Base-by-base conservation (phyloP, 2,888 invertebrate genomes). In the Panorpa germanica region DNA sequence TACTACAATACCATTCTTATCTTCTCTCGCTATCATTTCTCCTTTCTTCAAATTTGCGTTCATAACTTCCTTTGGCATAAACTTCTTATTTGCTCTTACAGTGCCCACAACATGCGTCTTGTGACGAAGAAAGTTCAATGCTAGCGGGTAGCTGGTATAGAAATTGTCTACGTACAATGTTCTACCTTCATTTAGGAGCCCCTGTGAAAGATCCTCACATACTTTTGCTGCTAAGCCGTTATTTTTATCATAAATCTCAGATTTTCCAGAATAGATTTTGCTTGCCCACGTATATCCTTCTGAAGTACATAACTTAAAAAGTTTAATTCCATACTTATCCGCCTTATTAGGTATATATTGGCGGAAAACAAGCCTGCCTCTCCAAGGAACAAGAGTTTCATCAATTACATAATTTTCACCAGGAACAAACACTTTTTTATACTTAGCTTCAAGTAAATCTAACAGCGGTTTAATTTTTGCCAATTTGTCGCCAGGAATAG, bases 1-100 rank as follows among this genome's bases (percentile, higher is more conserved):
- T 26, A 44, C 36, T 24, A 45, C 43, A 33, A 45, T 43, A 24
- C 45, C 45, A 37, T 45, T 40, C 36, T 41, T 32, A 37, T 45
- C 42, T 37, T 45, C 44, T 34, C 36, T 32, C 8, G 40, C 34
- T 34, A 43, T 29, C 27, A 45, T 42, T 34, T 44, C 36, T n/a
- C 40, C 39, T 29, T 21, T 37, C 40, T 38, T 38, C 21, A 40
- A 23, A 38, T 42, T 39, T 25, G 35, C 34, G 12, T 29, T 4
- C 18, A 40, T 25, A 32, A 43, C 35, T 36, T 40, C 38, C 37
- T 41, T 37, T 12, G 39, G 39, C 5, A 38, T 31, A 29, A 38
- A 22, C 34, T 40, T 40, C 26, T 40, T 43, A 27, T 39, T 40
- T 13, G 36, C 32, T 24, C 40, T 32, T 10, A 41, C 16, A 21